A percentile compares a stretch with the other conserved stretches of the same genome.
Evolutionary conservation across 2,797 vertebrate species (phyloP).

Genomic region (Alosa sapidissima): DNA sequence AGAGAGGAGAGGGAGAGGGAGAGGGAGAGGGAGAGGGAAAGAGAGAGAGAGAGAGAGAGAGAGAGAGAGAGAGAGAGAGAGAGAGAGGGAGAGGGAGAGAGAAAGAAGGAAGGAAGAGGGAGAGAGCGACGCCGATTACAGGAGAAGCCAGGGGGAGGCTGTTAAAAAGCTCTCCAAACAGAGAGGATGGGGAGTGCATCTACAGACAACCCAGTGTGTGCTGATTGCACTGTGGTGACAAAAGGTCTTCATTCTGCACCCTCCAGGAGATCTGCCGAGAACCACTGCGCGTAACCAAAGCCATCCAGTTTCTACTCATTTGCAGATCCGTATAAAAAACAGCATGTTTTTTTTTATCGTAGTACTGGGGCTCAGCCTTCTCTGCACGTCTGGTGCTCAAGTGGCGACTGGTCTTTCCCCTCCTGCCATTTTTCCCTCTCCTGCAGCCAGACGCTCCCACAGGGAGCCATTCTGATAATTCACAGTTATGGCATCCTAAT

Average conservation of each 20-base stretch:
- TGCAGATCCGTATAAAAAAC: neutral
- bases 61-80: neutral
- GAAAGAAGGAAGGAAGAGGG: neutral
- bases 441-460: constrained; percentile 56
- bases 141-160: neutral
- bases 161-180: constrained; percentile 3
- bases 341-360: neutral
- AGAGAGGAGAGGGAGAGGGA: too few species aligned
- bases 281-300: neutral
- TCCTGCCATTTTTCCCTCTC: neutral
- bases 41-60: neutral
- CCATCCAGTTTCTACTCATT: neutral
- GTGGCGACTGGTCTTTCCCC: neutral
- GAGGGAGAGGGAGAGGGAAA: neutral
- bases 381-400: neutral
- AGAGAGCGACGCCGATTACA: neutral
- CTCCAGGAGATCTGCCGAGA: neutral
- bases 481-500: constrained; percentile 84
- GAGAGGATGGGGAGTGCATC: neutral
- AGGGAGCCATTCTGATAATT: constrained; percentile 76
- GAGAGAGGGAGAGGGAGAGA: neutral
- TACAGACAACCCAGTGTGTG: neutral
- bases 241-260: neutral
- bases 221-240: constrained; percentile 14
- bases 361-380: neutral